Conservation (phyloP, 2,113 vertebrate genomes). For the Neotoma lepida region DNA sequence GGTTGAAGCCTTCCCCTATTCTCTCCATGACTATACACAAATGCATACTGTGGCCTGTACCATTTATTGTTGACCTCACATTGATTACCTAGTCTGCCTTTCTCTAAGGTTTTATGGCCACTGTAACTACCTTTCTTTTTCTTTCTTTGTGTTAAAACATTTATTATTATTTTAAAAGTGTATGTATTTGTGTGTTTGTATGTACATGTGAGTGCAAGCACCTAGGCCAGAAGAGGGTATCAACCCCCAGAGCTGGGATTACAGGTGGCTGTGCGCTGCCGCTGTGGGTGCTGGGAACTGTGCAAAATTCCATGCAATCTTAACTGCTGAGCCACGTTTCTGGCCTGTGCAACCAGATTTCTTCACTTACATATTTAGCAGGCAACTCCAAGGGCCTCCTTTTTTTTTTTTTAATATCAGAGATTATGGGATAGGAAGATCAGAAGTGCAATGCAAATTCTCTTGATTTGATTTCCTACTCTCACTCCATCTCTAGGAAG, state of each 20-base stretch:
- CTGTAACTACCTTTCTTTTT: neutral
- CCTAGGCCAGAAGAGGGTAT: neutral
- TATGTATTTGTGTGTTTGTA: neutral
- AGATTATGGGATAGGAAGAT: neutral
- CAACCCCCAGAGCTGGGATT: neutral
- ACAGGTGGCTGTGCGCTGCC: neutral
- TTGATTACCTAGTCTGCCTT: neutral
- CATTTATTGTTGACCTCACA: neutral
- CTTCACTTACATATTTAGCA: neutral
- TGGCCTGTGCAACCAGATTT: neutral
- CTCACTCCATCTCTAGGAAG: neutral
- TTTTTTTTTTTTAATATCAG: neutral
- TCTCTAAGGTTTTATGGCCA: neutral
- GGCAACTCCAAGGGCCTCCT: neutral
- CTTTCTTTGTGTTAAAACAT: neutral
- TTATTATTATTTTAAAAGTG: neutral
- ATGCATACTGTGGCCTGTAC: neutral
- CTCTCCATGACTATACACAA: neutral
- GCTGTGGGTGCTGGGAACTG: neutral
- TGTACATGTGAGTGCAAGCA: neutral
- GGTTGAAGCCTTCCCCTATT: fast-evolving
- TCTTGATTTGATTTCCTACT: neutral
- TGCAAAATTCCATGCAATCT: neutral
- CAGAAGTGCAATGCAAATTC: neutral
- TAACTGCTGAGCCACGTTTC: neutral